These are phyloP conservation scores for Cotesia glomerata DNA, from an alignment of 1,140 invertebrate species.

Conservation along the genomic window DNA sequence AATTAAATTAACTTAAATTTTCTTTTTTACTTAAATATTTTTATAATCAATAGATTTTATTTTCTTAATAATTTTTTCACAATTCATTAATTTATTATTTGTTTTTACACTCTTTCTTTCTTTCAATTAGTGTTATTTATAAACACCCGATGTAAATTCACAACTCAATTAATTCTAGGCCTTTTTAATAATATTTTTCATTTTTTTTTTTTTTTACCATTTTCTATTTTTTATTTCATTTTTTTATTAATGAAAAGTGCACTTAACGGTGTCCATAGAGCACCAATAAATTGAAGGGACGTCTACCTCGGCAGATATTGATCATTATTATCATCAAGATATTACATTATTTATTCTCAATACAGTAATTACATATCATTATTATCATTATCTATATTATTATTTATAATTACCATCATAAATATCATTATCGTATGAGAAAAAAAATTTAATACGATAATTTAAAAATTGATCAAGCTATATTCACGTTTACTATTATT, in stretches of 20 bases:
- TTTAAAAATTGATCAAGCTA: slow-evolving; percentile 37
- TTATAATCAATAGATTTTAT: slow-evolving; percentile 50
- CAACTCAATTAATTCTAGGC: slow-evolving; percentile 56
- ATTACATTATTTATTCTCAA: slow-evolving; percentile 30
- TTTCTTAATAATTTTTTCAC: slow-evolving; percentile 41
- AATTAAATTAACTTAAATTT: too few species aligned
- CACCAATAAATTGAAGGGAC: slow-evolving; percentile 55
- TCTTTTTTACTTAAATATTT: slow-evolving; percentile 53
- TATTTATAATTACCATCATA: background rate
- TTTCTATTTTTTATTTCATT: slow-evolving; percentile 7
- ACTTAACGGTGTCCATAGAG: slow-evolving; percentile 61
- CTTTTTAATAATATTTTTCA: slow-evolving; percentile 44
- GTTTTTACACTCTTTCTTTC: slow-evolving; percentile 12
- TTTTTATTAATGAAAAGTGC: slow-evolving; percentile 55
- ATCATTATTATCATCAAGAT: slow-evolving; percentile 49
- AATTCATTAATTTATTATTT: slow-evolving; percentile 15
- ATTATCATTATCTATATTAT: background rate
- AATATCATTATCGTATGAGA: background rate
- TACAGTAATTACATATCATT: background rate
- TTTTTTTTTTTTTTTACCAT: background rate
- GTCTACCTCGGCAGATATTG: slow-evolving; percentile 60
- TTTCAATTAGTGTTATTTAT: slow-evolving; percentile 14
- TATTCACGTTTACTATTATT: slow-evolving; percentile 42
- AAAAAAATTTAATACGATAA: background rate
- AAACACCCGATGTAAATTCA: slow-evolving; percentile 41